These are phyloP conservation scores for Psittacula echo DNA, from an alignment of 2,797 vertebrate species.

Conservation along the genomic window DNA sequence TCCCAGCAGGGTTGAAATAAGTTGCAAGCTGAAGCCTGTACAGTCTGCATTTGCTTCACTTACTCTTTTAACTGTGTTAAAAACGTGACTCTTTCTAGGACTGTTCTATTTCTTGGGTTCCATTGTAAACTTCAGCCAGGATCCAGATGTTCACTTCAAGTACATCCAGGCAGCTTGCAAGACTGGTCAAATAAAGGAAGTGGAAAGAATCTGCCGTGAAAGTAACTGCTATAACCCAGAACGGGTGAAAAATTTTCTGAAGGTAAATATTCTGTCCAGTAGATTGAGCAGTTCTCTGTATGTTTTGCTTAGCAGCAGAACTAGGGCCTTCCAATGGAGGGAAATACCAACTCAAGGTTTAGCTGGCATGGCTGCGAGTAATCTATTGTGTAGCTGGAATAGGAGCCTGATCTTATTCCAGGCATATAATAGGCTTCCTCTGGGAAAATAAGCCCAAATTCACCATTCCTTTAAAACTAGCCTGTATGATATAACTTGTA, in stretches of 20 bases:
- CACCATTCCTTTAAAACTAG: not conserved
- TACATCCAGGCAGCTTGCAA: conserved; percentile 92
- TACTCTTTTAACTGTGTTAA: not conserved
- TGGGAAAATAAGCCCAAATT: not conserved
- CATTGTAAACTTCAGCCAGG: conserved; percentile 92
- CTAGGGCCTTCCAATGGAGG: not conserved
- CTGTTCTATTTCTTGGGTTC: conserved; percentile 93
- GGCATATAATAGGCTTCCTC: not conserved
- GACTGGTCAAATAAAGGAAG: conserved; percentile 90
- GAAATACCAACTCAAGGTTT: not conserved
- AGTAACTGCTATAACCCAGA: conserved; percentile 89
- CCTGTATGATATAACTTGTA: not conserved
- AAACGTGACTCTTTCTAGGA: conserved; percentile 73
- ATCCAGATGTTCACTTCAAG: conserved; percentile 90
- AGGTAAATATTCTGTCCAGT: conserved; percentile 68
- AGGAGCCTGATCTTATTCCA: not conserved
- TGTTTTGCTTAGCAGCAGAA: not conserved
- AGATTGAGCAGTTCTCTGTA: not conserved
- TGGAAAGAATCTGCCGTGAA: conserved; percentile 88
- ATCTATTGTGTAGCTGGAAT: not conserved
- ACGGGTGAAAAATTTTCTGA: conserved; percentile 88
- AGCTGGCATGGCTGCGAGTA: not conserved
- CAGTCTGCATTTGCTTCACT: not conserved
- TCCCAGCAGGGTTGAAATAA: not conserved
- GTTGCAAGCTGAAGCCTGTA: not conserved